These are phyloP conservation scores for Alces alces DNA, from an alignment of 2,113 vertebrate species.

Conservation along the genomic window DNA sequence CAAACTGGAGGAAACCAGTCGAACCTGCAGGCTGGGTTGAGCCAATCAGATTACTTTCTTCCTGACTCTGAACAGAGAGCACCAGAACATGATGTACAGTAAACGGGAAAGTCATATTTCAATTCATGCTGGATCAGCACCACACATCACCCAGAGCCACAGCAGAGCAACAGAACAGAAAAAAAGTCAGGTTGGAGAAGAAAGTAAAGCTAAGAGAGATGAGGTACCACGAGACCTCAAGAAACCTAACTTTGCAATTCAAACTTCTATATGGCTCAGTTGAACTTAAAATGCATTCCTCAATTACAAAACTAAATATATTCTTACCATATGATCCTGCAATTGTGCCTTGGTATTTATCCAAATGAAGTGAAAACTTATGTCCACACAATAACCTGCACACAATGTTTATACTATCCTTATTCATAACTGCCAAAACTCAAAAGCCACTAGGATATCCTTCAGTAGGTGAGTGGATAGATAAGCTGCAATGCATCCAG, in stretches of 20 bases:
- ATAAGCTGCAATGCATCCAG: neutral
- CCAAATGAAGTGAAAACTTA: neutral
- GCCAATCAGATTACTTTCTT: neutral
- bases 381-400: neutral
- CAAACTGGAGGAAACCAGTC: neutral
- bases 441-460: neutral
- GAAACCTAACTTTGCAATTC: neutral
- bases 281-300: neutral
- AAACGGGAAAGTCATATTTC: neutral
- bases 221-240: neutral
- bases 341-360: neutral
- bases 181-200: neutral
- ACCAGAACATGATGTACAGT: neutral
- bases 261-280: neutral
- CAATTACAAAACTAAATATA: neutral
- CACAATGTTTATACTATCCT: neutral
- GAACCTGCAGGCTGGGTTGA: neutral
- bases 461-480: neutral
- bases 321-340: neutral
- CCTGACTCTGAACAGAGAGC: neutral
- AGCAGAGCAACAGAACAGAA: neutral
- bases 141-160: neutral
- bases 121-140: neutral
- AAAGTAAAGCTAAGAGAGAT: neutral
- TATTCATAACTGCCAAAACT: constrained; percentile 5